Conservation (phyloP, 2,888 invertebrate species). For the Protonemura montana region DNA sequence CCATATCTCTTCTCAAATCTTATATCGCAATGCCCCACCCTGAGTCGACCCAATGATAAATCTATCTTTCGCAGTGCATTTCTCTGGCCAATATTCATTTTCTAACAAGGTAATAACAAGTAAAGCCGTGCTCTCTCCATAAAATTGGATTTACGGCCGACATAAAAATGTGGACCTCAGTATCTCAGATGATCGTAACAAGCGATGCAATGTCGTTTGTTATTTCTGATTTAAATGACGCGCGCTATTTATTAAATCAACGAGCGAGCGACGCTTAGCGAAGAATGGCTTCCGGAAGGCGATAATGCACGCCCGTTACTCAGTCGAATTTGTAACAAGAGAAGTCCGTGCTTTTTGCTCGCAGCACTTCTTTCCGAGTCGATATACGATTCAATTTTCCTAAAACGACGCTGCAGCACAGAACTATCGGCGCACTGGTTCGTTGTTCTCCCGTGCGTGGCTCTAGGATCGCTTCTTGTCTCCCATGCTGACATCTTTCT, state of each 20-base stretch:
- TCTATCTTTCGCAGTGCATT: slow-evolving; percentile 17
- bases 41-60: slow-evolving; percentile 2
- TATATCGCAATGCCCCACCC: slow-evolving; percentile 25
- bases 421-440: neutral
- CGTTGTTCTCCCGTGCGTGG: neutral
- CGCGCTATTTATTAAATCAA: slow-evolving; percentile 2
- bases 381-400: slow-evolving; percentile 23
- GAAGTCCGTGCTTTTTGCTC: neutral
- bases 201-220: slow-evolving; percentile 14
- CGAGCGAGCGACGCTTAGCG: slow-evolving; percentile 17
- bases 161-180: slow-evolving; percentile 21
- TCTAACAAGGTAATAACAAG: slow-evolving; percentile 37
- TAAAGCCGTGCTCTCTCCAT: slow-evolving; percentile 33
- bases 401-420: slow-evolving; percentile 20
- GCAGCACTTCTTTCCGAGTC: slow-evolving; percentile 8
- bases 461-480: neutral
- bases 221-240: slow-evolving; percentile 34
- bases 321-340: slow-evolving; percentile 20
- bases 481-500: slow-evolving; percentile 18
- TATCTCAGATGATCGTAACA: slow-evolving; percentile 22
- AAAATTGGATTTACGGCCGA: slow-evolving; percentile 22
- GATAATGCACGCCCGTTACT: slow-evolving; percentile 28
- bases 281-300: slow-evolving; percentile 8
- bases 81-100: slow-evolving; percentile 28
- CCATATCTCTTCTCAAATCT: slow-evolving; percentile 34